A percentile compares a stretch with the other conserved stretches of the same genome.
These are phyloP conservation scores for Todiramphus chloris DNA, from an alignment of 2,113 vertebrate genomes.

Conservation along the genomic window DNA sequence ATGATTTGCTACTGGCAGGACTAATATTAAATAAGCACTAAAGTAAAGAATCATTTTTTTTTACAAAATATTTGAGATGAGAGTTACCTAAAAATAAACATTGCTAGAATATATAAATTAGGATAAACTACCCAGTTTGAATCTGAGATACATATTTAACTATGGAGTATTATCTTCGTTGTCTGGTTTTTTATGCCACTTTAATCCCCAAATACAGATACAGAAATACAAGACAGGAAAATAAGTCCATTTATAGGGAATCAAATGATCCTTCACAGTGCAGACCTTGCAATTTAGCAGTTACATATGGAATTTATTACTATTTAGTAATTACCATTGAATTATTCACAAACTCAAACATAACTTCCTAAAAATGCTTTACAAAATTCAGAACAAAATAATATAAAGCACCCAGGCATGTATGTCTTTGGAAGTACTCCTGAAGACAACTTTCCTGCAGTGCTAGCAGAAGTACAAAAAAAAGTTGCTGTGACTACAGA, in stretches of 20 bases:
- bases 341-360: not conserved
- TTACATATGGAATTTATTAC: not conserved
- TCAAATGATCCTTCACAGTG: not conserved
- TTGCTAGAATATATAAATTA: not conserved
- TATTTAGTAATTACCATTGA: not conserved
- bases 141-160: not conserved
- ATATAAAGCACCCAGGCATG: rapidly evolving
- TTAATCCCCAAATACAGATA: not conserved
- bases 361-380: not conserved
- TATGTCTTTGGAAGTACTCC: not conserved
- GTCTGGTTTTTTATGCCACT: not conserved
- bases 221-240: not conserved
- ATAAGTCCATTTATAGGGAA: not conserved
- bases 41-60: not conserved
- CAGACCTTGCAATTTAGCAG: not conserved
- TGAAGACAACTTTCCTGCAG: not conserved
- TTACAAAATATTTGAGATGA: not conserved
- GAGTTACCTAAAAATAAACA: not conserved
- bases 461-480: not conserved
- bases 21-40: not conserved
- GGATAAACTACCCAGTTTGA: not conserved
- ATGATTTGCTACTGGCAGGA: not conserved
- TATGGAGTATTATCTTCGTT: not conserved
- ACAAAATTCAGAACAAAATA: not conserved
- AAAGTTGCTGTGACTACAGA: constrained; percentile 18